Percentiles rank a stretch among this genome's conserved stretches.
Conservation (phyloP, 2,888 invertebrate species). For the Emesis russula region DNA sequence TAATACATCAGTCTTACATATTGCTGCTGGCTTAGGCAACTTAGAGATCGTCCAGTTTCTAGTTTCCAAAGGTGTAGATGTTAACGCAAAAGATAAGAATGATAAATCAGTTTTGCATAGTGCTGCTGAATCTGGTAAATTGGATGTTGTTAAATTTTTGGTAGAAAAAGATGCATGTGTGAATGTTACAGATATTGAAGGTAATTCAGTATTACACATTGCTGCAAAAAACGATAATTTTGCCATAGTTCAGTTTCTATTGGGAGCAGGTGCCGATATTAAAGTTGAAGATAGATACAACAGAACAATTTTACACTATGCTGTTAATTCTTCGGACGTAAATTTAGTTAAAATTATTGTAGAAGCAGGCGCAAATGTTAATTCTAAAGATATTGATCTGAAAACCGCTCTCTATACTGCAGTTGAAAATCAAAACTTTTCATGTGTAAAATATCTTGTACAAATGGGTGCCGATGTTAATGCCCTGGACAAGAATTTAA, state of each 20-base stretch:
- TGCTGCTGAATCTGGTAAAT: neutral
- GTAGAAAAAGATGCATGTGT: neutral
- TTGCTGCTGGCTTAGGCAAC: neutral
- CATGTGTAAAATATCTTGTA: neutral
- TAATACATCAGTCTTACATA: constrained; percentile 71
- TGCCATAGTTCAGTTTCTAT: neutral
- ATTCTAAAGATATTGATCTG: neutral
- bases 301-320: constrained; percentile 4
- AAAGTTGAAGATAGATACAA: neutral
- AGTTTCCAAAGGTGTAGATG: neutral
- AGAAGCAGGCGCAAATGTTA: constrained; percentile 12
- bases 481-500: neutral
- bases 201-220: neutral
- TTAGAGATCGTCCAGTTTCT: neutral
- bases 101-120: constrained; percentile 47
- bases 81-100: neutral
- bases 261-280: constrained; percentile 1
- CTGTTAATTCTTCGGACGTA: neutral
- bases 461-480: neutral
- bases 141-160: neutral
- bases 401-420: neutral
- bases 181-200: neutral
- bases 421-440: neutral
- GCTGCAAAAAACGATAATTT: constrained; percentile 2
- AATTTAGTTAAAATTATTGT: neutral